Base-by-base conservation (phyloP, 2,113 vertebrate species). In the Rhinogobius similis region DNA sequence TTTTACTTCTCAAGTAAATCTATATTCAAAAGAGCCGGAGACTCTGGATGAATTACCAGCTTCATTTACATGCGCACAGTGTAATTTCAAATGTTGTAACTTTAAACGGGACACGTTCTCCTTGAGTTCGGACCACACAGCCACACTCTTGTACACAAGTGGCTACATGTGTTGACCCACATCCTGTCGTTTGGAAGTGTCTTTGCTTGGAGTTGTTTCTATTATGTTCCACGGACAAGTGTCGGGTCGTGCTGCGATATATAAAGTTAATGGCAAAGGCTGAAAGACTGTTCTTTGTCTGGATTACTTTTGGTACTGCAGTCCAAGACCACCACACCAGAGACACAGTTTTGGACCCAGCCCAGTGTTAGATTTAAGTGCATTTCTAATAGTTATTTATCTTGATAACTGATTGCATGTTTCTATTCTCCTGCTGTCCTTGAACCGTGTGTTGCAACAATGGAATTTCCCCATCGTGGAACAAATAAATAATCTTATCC, bases 251-350 rank as follows among this genome's bases (percentile, higher is more conserved):
- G 38, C 76, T 77, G 62, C 78, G 77, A 81, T 68, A 62, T 76
- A 82, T 88, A 83, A 75, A 72, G 74, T 82, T 83, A 71, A 73
- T 68, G 75, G 76, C 83, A 88, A 82, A 86, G n/a, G 88, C 80
- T 70, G 81, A 67, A 29, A 56, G 72, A 62, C 26, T 4, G 44
- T 20, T 20, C 18, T 16, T 20, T 48, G 44, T 7, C 70, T 56
- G 76, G 39, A 41, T 41, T 10, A n/a, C 46, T 50, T 50, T 50
- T 46, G 44, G 11, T 41, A 41, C 9, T 13, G 39, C 10, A 41
- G 39, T 11, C 12, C 39, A 41, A 13, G 39, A 41, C 10, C 39
- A 41, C 39, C 8, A 1, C 9, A 41, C 39, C 9, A 41, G 11
- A 41, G 39, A 9, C 11, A 5, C 12, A 41, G 39, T 12, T 41